Evolutionary conservation across 23 tunicate species (phyloP).

Genomic region (Styela clava): DNA sequence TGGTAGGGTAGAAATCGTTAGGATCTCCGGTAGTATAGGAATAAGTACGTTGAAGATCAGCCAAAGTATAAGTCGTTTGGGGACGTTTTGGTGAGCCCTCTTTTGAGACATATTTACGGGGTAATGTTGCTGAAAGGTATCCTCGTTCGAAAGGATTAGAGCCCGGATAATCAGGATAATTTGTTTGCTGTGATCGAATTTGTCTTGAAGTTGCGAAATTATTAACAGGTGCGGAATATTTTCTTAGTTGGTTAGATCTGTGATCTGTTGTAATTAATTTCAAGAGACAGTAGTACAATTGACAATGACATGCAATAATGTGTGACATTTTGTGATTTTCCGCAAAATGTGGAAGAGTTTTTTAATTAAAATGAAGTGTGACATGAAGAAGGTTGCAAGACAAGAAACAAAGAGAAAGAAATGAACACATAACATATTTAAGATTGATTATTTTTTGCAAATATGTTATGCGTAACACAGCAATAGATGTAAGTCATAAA

Average conservation of each 20-base stretch:
- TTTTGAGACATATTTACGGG: conserved; percentile 10
- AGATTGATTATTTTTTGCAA: neutral
- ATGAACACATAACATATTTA: neutral
- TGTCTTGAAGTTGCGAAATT: too few relatives aligned
- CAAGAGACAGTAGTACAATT: neutral
- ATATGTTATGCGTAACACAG: neutral
- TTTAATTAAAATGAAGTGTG: neutral
- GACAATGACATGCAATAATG: neutral
- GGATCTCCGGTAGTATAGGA: neutral
- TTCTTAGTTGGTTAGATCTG: neutral
- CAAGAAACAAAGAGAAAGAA: neutral
- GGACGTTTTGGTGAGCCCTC: conserved; percentile 4
- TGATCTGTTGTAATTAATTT: neutral
- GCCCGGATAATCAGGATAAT: conserved; percentile 10
- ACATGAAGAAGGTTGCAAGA: neutral
- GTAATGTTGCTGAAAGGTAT: conserved; percentile 23
- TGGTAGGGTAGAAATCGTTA: neutral
- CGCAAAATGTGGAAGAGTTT: neutral
- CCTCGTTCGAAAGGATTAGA: conserved; percentile 20
- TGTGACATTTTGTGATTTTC: neutral
- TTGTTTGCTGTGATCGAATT: neutral
- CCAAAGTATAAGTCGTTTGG: neutral
- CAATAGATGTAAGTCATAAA: too few relatives aligned
- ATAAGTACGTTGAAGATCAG: neutral
- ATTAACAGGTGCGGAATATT: too few relatives aligned